Evolutionary conservation across 2,797 vertebrate species (phyloP), one percentile per base, ranked within the genome.

Genomic region (Tinamus major): DNA sequence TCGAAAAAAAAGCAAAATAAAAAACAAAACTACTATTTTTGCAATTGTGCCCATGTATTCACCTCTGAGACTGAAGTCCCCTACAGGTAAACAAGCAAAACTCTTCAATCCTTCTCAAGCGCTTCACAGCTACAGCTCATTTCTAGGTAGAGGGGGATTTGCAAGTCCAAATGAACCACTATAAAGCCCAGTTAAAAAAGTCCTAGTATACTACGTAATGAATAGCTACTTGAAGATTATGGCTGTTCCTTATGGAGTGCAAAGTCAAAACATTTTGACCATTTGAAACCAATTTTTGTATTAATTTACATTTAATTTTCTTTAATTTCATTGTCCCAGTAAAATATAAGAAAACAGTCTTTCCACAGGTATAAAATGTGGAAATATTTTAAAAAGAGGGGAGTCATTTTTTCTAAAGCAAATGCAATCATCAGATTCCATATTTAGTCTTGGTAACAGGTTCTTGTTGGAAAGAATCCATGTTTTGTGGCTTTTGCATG

Each of bases 331-430:
- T 90, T 77, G 91, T 97, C 97, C 89, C 74, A 78, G 94, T 94
- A 97, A 97, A 97, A 97, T 93, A 96, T 97, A 97, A 96, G 96
- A 98, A 98, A 97, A 97, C 92, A 97, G 97, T 98, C 98, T 97
- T 98, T 98, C 97, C 97, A 96, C 96, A 97, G 96, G 88, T 95
- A 96, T 97, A 97, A 98, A 98, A 92, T 95, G 97, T 97, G 97
- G 97, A 97, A 96, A 95, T 89, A 19, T 95, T 95, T 97, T 94
- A 94, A 97, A 98, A 98, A 97, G 26, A 91, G 94, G 96, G 95
- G 95, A 96, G 96, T 95, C 92, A 26, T 95, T 76, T 92, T 91
- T 85, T 42, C 80, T 87, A 94, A 97, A 48, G 76, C 91, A 97
- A 94, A 92, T 42, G 91, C 8, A 14, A 94, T 95, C 90, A 64